Conservation (phyloP, 2,797 vertebrate genomes). For the Bufotes viridis region DNA sequence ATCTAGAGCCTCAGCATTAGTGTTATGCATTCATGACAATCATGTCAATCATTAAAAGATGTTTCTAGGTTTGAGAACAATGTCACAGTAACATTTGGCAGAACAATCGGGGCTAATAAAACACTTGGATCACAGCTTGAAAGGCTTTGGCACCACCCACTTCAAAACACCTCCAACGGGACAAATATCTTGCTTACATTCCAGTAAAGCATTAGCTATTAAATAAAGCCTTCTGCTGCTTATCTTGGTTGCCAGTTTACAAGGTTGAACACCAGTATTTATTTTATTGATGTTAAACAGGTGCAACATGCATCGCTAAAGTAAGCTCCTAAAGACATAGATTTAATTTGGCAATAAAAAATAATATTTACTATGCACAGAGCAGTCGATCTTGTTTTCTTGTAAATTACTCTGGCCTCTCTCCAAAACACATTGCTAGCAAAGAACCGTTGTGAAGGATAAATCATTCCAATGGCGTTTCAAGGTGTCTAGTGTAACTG, state of each 20-base stretch:
- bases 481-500: constrained; percentile 58
- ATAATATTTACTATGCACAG: constrained; percentile 55
- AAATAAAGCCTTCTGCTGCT: constrained; percentile 35
- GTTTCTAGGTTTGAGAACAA: not conserved
- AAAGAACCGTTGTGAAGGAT: constrained; percentile 55
- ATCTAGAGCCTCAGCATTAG: not conserved
- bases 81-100: not conserved
- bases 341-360: constrained; percentile 63
- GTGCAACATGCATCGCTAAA: constrained; percentile 47
- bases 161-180: not conserved
- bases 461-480: constrained; percentile 50
- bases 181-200: not conserved
- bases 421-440: constrained; percentile 53
- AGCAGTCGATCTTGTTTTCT: constrained; percentile 51
- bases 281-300: constrained; percentile 59
- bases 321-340: constrained; percentile 47
- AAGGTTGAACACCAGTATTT: constrained; percentile 42
- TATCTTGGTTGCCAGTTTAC: constrained; percentile 17
- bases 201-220: not conserved
- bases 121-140: not conserved
- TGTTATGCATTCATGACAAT: not conserved
- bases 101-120: constrained; percentile 15
- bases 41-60: not conserved
- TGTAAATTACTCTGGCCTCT: constrained; percentile 52
- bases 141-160: not conserved